Conservation (phyloP, 1,140 invertebrate species). For the Drosophila subpulchrella region DNA sequence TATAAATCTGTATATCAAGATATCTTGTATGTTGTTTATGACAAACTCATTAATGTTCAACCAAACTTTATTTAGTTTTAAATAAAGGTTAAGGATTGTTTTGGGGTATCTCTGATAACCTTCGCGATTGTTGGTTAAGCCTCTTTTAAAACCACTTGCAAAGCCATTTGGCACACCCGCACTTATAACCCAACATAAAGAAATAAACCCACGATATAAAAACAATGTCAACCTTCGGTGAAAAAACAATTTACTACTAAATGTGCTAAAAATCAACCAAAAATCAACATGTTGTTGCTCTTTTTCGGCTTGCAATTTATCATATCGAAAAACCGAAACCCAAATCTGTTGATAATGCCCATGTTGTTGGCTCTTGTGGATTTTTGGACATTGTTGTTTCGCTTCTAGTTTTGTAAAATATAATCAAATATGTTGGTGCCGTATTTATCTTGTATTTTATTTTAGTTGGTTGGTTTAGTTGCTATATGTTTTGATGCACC, state of each 20-base stretch:
- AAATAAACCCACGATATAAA: slow-evolving; percentile 30
- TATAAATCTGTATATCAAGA: no score
- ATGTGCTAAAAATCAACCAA: slow-evolving; percentile 40
- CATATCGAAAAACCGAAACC: slow-evolving; percentile 43
- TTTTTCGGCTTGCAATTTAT: slow-evolving; percentile 53
- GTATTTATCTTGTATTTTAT: slow-evolving; percentile 25
- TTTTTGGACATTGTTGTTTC: slow-evolving; percentile 21
- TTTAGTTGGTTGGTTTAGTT: slow-evolving; percentile 36
- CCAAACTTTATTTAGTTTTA: neutral
- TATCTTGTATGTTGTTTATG: no score
- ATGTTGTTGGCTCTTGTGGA: slow-evolving; percentile 46
- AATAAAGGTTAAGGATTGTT: slow-evolving; percentile 32
- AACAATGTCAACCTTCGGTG: slow-evolving; percentile 62
- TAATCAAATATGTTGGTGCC: slow-evolving; percentile 16
- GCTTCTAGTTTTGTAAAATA: slow-evolving; percentile 41
- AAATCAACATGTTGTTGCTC: slow-evolving; percentile 45
- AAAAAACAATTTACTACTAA: slow-evolving; percentile 42
- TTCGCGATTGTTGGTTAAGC: slow-evolving; percentile 20
- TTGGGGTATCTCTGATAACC: slow-evolving; percentile 18
- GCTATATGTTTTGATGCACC: slow-evolving; percentile 34
- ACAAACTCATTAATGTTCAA: neutral
- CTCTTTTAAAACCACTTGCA: slow-evolving; percentile 24
- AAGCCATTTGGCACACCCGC: slow-evolving; percentile 41
- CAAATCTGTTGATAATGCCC: slow-evolving; percentile 60
- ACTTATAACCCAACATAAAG: slow-evolving; percentile 6